Percentiles rank a stretch among this genome's conserved stretches.
Conservation (phyloP, 2,888 invertebrate species). For the Phytoseiulus persimilis region DNA sequence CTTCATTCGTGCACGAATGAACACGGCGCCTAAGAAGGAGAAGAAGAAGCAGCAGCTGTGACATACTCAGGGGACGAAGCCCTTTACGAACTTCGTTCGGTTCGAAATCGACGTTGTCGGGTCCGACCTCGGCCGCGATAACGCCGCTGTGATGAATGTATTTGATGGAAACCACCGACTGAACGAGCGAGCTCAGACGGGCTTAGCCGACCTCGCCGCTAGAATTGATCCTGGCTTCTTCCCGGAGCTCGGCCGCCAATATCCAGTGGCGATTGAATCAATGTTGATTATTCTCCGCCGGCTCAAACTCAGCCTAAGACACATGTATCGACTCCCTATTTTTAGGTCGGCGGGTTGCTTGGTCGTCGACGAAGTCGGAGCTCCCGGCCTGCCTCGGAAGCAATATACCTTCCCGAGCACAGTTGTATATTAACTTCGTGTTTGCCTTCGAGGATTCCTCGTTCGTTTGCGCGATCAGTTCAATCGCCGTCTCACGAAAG, state of each 20-base stretch:
- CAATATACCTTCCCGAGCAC: not conserved
- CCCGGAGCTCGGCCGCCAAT: not conserved
- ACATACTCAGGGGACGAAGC: too few relatives aligned
- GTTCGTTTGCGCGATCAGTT: not conserved
- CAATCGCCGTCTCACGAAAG: not conserved
- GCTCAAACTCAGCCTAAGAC: not conserved
- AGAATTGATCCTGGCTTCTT: not conserved
- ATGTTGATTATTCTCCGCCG: not conserved
- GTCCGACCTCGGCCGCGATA: not conserved
- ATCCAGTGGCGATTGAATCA: not conserved
- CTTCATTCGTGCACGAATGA: too few relatives aligned
- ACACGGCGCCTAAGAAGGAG: too few relatives aligned
- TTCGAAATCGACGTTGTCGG: not conserved
- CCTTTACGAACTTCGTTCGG: too few relatives aligned
- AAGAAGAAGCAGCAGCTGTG: too few relatives aligned
- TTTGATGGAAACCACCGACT: not conserved
- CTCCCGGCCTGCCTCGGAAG: not conserved
- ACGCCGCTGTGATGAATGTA: not conserved
- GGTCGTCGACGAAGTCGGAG: not conserved
- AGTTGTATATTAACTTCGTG: not conserved
- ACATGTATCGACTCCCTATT: not conserved
- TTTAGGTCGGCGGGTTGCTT: not conserved
- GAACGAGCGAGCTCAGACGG: not conserved
- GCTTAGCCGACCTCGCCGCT: not conserved
- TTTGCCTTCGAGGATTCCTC: not conserved